phyloP scores from a whole-genome alignment of 2,113 vertebrate genomes.

The Oplegnathus fasciatus region DNA sequence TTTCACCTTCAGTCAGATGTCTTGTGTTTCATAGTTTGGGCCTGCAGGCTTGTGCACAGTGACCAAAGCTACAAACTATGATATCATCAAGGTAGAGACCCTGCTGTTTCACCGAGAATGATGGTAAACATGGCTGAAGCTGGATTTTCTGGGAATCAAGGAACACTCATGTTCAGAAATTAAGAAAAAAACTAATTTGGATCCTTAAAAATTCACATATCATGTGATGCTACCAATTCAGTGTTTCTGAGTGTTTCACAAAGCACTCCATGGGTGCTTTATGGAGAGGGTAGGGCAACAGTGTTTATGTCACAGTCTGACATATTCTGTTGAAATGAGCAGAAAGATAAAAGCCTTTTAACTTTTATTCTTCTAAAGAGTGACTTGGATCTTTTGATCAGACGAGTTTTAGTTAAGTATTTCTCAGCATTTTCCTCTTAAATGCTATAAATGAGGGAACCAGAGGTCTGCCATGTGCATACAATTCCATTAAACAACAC shows the following conservation, averaged over 20 bases:
- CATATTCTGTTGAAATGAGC: neutral
- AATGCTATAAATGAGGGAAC: neutral
- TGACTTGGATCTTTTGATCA: neutral
- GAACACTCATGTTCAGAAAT: neutral
- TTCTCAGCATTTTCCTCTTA: neutral
- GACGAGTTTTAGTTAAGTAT: neutral
- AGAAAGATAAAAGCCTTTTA: neutral
- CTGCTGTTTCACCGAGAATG: neutral
- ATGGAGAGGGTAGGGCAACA: neutral
- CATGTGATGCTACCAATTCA: neutral
- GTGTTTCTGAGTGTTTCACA: too few relatives aligned
- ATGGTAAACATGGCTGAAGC: neutral
- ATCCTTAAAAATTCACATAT: neutral
- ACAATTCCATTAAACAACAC: neutral
- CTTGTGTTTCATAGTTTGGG: neutral
- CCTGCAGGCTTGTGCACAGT: neutral
- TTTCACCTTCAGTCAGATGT: conserved; percentile 32
- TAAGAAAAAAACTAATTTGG: neutral
- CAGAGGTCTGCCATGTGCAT: too few relatives aligned
- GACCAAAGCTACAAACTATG: neutral
- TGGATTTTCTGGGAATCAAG: neutral
- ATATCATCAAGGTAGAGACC: neutral
- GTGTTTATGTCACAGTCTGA: neutral
- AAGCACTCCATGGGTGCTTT: neutral
- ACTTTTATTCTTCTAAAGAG: neutral